A percentile compares a stretch with the other conserved stretches of the same genome.
phyloP scores from a whole-genome alignment of 2,113 vertebrate species.

The Paraplagusia blochii region DNA sequence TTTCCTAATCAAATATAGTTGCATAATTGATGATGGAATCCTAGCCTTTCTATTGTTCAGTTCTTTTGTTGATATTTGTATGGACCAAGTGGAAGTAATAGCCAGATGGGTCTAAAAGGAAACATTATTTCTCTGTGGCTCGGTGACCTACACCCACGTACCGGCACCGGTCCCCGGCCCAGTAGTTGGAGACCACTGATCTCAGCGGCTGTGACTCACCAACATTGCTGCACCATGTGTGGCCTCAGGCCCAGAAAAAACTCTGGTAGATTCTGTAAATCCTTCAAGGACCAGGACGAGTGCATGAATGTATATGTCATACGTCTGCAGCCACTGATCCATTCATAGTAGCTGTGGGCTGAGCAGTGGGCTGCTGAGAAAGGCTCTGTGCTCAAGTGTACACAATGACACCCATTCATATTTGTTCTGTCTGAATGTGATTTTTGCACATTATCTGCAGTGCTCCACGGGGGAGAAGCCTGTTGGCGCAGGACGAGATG shows the following conservation, averaged over 20 bases:
- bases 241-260: constrained; percentile 27
- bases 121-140: no score
- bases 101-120: no score
- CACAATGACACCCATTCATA: constrained; percentile 72
- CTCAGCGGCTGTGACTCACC: constrained; percentile 40
- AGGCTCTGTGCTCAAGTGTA: constrained; percentile 33
- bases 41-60: no score
- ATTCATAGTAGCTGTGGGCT: constrained; percentile 39
- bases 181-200: no score
- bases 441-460: constrained; percentile 59
- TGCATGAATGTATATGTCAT: neutral
- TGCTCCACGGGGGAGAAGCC: constrained; percentile 50
- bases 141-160: no score
- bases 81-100: no score
- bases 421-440: constrained; percentile 58
- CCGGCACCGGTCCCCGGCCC: no score
- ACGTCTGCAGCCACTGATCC: constrained; percentile 25
- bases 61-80: no score
- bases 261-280: constrained; percentile 1
- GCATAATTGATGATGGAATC: no score
- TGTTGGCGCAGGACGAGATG: constrained; percentile 42
- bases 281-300: neutral
- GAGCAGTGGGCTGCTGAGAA: constrained; percentile 35
- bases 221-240: constrained; percentile 22
- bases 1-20: no score